Base-by-base conservation (phyloP, 2,113 vertebrate species). In the Cyanistes caeruleus region DNA sequence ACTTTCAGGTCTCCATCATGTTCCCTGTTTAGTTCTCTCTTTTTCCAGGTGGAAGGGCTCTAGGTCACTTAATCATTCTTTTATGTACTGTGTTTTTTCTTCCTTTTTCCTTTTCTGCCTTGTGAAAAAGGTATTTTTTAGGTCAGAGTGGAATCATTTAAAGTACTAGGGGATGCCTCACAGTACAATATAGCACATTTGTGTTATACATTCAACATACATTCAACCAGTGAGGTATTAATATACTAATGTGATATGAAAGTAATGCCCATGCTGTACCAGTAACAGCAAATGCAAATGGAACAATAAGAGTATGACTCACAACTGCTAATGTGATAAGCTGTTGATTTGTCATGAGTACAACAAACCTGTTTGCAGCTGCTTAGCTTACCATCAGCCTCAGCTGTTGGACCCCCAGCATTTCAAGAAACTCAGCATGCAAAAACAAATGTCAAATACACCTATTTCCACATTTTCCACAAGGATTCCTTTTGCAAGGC, bases 351-450 rank as follows among this genome's bases (percentile, higher is more conserved):
- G 90, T 85, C 37, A 88, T 56, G 44, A 83, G 48, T 78, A 72
- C 56, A 92, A 60, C 43, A 95, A 94, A 90, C 24, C n/a, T 84
- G 12, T 84, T 82, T 67, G 69, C 80, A 84, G 56, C 83, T 96
- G 68, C 53, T 87, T 51, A 44, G 56, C 13, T 89, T 95, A 52
- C 30, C 64, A 79, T 87, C 74, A 82, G 62, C 43, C 68, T 75
- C 93, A 94, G 78, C 55, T 75, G 46, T 75, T 55, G 44, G 52
- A 52, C 18, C 25, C 10, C 3, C 43, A 52, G 56, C 63, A 58
- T 87, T 94, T 64, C 68, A 60, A 79, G 58, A 63, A 74, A 44
- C 5, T 77, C 37, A 53, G n/a, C 19, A 21, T 23, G 22, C 19
- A 74, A 82, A 93, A 73, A 0, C 5, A 37, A 83, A 62, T 5